A percentile compares a stretch with the other conserved stretches of the same genome.
Conservation (phyloP, 2,113 vertebrate genomes). For the Callipepla squamata region DNA sequence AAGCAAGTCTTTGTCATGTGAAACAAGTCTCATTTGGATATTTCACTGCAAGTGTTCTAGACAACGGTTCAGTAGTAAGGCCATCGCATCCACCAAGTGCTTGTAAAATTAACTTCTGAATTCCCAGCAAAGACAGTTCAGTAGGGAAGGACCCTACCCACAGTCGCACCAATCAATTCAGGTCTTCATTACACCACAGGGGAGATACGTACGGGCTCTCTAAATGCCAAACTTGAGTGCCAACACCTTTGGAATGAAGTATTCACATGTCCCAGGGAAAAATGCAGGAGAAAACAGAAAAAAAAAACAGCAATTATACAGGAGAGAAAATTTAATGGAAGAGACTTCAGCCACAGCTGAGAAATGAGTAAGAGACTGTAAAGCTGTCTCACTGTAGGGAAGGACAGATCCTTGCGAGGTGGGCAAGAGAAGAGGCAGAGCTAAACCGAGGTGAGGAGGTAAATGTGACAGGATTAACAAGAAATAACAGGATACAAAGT, state of each 20-base stretch:
- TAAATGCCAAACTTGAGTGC: neutral
- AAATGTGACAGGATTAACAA: too few relatives aligned
- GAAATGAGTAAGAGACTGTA: neutral
- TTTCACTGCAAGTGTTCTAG: conserved; percentile 22
- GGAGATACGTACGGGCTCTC: neutral
- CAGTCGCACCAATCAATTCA: neutral
- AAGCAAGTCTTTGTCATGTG: conserved; percentile 35
- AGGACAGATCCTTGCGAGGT: neutral
- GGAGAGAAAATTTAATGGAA: neutral
- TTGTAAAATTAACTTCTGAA: neutral
- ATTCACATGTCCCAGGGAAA: neutral
- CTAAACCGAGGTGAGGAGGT: neutral
- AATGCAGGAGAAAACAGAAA: conserved; percentile 3
- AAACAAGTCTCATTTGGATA: conserved; percentile 24
- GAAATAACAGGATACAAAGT: neutral
- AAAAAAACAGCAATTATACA: neutral
- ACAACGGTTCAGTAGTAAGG: neutral
- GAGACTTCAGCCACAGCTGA: neutral
- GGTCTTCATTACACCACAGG: neutral
- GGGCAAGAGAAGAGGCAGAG: neutral
- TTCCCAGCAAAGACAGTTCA: neutral
- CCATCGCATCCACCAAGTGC: neutral
- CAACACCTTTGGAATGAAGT: neutral
- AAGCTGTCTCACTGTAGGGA: neutral
- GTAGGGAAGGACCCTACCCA: neutral